Conservation (phyloP, 2,888 invertebrate species). For the Isotomurus palustris region DNA sequence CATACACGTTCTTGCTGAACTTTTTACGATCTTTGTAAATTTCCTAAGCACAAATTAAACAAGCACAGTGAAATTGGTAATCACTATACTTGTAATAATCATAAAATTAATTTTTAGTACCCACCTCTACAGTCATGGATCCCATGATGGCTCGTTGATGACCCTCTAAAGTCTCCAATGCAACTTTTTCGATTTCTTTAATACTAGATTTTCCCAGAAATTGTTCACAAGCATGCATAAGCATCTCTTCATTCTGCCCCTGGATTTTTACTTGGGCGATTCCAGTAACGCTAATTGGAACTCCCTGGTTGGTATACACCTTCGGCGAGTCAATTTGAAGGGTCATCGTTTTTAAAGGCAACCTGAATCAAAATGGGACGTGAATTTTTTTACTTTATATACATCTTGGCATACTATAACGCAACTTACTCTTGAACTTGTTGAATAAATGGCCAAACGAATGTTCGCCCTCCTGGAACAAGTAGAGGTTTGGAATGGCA, state of each 20-base stretch:
- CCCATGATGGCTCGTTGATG: conserved; percentile 96
- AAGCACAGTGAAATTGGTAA: too few relatives aligned
- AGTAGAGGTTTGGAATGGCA: conserved; percentile 88
- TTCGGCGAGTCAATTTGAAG: conserved; percentile 91
- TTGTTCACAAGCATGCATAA: conserved; percentile 87
- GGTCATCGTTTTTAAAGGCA: conserved; percentile 95
- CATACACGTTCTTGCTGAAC: conserved; percentile 90
- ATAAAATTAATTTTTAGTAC: conserved; percentile 7
- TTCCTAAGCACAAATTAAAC: conserved; percentile 56
- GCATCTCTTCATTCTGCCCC: conserved; percentile 84
- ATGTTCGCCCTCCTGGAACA: conserved; percentile 92
- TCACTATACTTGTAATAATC: too few relatives aligned
- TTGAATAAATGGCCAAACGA: conserved; percentile 88
- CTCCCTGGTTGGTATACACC: conserved; percentile 93
- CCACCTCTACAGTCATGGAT: conserved; percentile 85
- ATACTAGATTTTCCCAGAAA: conserved; percentile 66
- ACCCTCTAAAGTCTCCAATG: conserved; percentile 82
- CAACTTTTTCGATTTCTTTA: conserved; percentile 65
- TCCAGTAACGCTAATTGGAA: conserved; percentile 94
- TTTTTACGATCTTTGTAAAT: conserved; percentile 94
- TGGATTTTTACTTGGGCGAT: conserved; percentile 93
- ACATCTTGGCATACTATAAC: background rate
- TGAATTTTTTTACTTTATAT: background rate
- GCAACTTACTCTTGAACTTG: conserved; percentile 50
- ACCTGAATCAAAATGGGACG: conserved; percentile 57